These are phyloP conservation scores for Amblyraja radiata DNA, from an alignment of 2,797 vertebrate genomes.

Conservation along the genomic window DNA sequence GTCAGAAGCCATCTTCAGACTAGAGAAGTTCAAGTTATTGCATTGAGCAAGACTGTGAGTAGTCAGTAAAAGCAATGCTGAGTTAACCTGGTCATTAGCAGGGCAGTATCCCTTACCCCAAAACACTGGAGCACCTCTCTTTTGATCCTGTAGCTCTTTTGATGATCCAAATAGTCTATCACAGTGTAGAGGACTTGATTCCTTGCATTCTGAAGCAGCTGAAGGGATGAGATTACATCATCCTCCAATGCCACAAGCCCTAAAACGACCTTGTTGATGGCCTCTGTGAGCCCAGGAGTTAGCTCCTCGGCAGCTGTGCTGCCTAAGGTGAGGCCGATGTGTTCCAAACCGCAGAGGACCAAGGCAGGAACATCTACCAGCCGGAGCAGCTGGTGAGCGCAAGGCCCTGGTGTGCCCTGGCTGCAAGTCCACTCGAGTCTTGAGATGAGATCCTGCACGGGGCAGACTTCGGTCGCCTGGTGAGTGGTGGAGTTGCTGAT, in stretches of 20 bases:
- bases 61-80: too few relatives aligned
- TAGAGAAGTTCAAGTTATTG: too few relatives aligned
- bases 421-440: constrained; percentile 63
- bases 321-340: constrained; percentile 47
- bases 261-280: constrained; percentile 53
- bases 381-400: constrained; percentile 50
- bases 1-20: too few relatives aligned
- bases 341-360: constrained; percentile 57
- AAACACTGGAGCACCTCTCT: constrained; percentile 68
- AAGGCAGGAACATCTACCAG: constrained; percentile 51
- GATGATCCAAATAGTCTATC: constrained; percentile 51
- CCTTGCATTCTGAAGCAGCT: constrained; percentile 54
- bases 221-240: constrained; percentile 51
- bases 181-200: constrained; percentile 53
- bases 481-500: constrained; percentile 42
- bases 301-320: constrained; percentile 48
- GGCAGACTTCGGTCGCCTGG: constrained; percentile 44
- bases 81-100: neutral
- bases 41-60: too few relatives aligned
- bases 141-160: constrained; percentile 55
- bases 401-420: constrained; percentile 51
- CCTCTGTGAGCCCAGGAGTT: constrained; percentile 48
- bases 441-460: constrained; percentile 49
- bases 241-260: constrained; percentile 62
- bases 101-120: constrained; percentile 51